phyloP scores from a whole-genome alignment of 2,113 vertebrate genomes.

The Apodemus speciosus region DNA sequence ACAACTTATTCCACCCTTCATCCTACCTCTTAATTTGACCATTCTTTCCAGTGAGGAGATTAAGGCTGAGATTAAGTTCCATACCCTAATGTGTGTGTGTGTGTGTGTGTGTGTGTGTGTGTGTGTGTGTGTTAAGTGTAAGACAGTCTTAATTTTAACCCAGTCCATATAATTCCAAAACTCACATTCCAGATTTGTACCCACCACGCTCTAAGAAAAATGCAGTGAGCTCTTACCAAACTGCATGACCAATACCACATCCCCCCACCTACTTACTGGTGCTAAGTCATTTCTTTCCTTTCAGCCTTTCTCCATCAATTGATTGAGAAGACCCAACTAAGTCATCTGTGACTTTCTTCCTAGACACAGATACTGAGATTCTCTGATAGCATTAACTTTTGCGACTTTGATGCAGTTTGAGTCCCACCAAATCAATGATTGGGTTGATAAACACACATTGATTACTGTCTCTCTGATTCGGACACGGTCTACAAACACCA shows the following conservation, averaged over 20 bases:
- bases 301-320: not conserved
- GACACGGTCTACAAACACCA: constrained; percentile 15
- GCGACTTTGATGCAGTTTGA: constrained; percentile 24
- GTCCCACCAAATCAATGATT: constrained; percentile 41
- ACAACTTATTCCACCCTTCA: not conserved
- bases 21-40: not conserved
- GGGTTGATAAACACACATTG: not conserved
- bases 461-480: constrained; percentile 3
- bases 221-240: not conserved
- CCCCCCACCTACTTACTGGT: not conserved
- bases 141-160: not conserved
- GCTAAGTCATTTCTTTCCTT: not conserved
- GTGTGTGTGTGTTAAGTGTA: not conserved
- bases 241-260: not conserved
- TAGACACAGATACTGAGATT: not conserved
- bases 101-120: too few species aligned
- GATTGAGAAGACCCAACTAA: constrained; percentile 2
- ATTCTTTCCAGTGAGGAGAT: constrained; percentile 35
- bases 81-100: not conserved
- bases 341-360: constrained; percentile 3
- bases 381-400: not conserved
- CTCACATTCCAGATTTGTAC: not conserved
- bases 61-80: not conserved
- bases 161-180: not conserved
- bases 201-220: not conserved